phyloP scores from a whole-genome alignment of 2,113 vertebrate genomes.

The Enhydra lutris region DNA sequence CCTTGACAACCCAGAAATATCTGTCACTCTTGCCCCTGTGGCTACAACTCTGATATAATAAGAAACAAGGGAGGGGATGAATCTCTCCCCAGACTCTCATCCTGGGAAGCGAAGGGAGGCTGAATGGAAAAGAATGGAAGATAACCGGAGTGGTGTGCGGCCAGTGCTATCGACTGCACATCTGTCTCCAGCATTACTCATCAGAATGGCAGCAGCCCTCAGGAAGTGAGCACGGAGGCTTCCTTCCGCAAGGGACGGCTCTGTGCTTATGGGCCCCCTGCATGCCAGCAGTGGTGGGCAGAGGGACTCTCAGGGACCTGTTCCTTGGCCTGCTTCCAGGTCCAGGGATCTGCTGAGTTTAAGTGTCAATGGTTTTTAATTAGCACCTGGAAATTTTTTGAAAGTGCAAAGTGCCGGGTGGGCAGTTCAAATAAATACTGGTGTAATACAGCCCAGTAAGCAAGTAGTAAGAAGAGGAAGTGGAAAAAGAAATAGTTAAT shows the following conservation, averaged over 20 bases:
- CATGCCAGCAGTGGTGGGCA: background rate
- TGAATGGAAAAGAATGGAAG: slow-evolving; percentile 54
- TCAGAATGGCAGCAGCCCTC: background rate
- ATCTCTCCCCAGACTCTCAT: slow-evolving; percentile 67
- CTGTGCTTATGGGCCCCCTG: background rate
- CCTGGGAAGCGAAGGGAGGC: slow-evolving; percentile 33
- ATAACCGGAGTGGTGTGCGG: background rate
- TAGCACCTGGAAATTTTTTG: slow-evolving; percentile 15
- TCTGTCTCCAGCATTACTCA: slow-evolving; percentile 59
- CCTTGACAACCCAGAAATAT: slow-evolving; percentile 58
- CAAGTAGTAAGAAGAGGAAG: background rate
- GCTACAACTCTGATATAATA: slow-evolving; percentile 47
- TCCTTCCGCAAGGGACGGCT: background rate
- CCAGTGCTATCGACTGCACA: slow-evolving; percentile 32
- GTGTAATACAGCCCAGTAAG: background rate
- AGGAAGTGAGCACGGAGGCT: background rate
- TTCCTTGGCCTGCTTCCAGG: background rate
- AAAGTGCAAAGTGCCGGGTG: background rate
- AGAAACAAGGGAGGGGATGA: slow-evolving; percentile 61
- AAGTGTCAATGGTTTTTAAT: slow-evolving; percentile 46
- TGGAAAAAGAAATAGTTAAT: slow-evolving; percentile 1
- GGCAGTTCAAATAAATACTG: background rate
- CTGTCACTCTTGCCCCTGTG: slow-evolving; percentile 32
- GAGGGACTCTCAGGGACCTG: background rate
- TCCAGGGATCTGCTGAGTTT: slow-evolving; percentile 22